These are phyloP conservation scores for Candidula unifasciata DNA, from an alignment of 2,888 invertebrate genomes.

Conservation along the genomic window DNA sequence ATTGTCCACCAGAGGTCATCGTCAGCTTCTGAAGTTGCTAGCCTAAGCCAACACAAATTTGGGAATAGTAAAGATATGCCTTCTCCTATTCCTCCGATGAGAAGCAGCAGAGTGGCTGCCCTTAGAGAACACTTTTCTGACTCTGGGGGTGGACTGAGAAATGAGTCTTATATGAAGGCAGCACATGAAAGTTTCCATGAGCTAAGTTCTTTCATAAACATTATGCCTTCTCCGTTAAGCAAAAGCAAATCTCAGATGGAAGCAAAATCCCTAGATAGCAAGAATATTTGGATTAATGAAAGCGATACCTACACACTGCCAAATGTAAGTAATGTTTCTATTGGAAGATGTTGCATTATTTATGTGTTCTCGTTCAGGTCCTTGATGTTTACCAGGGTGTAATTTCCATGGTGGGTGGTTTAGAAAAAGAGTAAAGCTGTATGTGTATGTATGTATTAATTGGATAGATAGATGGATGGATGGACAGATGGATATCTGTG, in stretches of 20 bases:
- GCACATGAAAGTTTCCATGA: slow-evolving; percentile 80
- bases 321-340: slow-evolving; percentile 49
- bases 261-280: background rate
- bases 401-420: no score
- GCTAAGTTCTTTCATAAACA: slow-evolving; percentile 38
- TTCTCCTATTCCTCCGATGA: slow-evolving; percentile 47
- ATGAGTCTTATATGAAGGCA: slow-evolving; percentile 91
- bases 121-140: slow-evolving; percentile 43
- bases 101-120: slow-evolving; percentile 36
- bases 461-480: no score
- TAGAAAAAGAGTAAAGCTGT: no score
- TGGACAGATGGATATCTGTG: background rate
- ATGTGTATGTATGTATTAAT: no score
- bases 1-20: slow-evolving; percentile 49
- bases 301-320: slow-evolving; percentile 76
- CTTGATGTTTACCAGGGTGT: no score
- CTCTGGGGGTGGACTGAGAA: slow-evolving; percentile 81
- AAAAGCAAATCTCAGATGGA: background rate
- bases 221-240: slow-evolving; percentile 33
- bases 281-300: slow-evolving; percentile 78
- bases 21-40: slow-evolving; percentile 36
- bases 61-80: slow-evolving; percentile 43
- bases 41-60: slow-evolving; percentile 32
- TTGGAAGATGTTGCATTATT: background rate
- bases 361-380: no score